Evolutionary conservation across 1,140 invertebrate genomes (phyloP).

Genomic region (Bombus terrestris): DNA sequence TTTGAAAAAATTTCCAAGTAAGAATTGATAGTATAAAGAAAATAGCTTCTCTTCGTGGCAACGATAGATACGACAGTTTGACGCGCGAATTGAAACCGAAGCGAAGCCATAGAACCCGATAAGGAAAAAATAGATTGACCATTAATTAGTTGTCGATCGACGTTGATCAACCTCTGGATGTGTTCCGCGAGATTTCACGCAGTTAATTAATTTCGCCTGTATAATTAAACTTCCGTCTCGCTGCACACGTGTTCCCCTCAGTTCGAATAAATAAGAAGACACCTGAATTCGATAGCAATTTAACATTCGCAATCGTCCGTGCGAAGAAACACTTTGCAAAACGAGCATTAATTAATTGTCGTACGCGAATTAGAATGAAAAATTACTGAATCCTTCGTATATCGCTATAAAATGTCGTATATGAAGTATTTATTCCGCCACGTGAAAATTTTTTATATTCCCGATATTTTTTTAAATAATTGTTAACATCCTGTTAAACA

Average conservation of each 20-base stretch:
- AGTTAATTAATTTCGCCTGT: conserved; percentile 73
- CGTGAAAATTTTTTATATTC: neutral
- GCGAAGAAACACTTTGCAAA: neutral
- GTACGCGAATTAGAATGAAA: neutral
- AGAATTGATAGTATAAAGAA: too few relatives aligned
- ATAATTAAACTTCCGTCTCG: conserved; percentile 49
- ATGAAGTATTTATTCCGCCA: neutral
- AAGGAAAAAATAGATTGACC: conserved; percentile 40
- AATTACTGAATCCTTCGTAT: accelerated
- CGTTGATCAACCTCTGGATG: conserved; percentile 9
- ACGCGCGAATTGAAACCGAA: neutral
- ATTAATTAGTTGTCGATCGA: conserved; percentile 56
- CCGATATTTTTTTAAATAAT: neutral
- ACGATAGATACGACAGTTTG: neutral
- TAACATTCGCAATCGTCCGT: neutral
- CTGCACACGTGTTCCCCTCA: neutral
- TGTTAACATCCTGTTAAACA: neutral
- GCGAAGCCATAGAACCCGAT: neutral
- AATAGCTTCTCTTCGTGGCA: neutral
- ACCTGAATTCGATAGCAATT: conserved; percentile 16
- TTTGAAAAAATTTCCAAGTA: too few relatives aligned
- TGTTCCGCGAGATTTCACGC: conserved; percentile 57
- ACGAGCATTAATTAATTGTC: neutral
- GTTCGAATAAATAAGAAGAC: conserved; percentile 40
- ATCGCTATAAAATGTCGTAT: neutral